phyloP scores from a whole-genome alignment of 2,797 vertebrate genomes.

The Catamblyrhynchus diadema region DNA sequence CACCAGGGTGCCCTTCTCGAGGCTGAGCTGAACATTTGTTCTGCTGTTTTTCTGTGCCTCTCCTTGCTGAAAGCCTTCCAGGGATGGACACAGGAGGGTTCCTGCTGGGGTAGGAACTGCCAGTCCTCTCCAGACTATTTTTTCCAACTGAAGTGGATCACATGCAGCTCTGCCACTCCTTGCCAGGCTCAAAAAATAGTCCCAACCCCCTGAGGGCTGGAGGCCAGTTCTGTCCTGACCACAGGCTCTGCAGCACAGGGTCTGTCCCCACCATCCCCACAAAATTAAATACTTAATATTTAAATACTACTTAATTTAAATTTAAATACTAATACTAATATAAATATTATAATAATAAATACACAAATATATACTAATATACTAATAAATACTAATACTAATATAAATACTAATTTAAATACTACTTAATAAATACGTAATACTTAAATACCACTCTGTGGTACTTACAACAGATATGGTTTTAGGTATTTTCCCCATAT shows the following conservation, averaged over 20 bases:
- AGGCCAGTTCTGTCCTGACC: background rate
- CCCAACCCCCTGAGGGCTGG: background rate
- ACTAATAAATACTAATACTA: no score
- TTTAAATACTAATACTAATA: no score
- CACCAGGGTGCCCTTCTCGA: background rate
- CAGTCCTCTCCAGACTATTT: background rate
- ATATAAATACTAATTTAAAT: no score
- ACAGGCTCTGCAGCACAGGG: background rate
- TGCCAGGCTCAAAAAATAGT: background rate
- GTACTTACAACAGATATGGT: fast-evolving
- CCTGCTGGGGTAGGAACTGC: constrained; percentile 6
- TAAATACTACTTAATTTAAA: no score
- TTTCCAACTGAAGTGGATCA: background rate
- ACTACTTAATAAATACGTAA: no score
- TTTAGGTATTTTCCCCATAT: background rate
- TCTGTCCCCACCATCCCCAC: background rate
- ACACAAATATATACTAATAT: no score
- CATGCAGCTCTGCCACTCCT: background rate
- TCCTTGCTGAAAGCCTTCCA: background rate
- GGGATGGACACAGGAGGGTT: background rate
- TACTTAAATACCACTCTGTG: no score
- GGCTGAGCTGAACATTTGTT: background rate
- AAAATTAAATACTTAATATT: background rate
- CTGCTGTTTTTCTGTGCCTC: background rate
- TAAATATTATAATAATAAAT: no score